Evolutionary conservation across 2,888 invertebrate species (phyloP), one percentile per base, ranked within the genome.

Genomic region (Thecocarcelia acutangulata): DNA sequence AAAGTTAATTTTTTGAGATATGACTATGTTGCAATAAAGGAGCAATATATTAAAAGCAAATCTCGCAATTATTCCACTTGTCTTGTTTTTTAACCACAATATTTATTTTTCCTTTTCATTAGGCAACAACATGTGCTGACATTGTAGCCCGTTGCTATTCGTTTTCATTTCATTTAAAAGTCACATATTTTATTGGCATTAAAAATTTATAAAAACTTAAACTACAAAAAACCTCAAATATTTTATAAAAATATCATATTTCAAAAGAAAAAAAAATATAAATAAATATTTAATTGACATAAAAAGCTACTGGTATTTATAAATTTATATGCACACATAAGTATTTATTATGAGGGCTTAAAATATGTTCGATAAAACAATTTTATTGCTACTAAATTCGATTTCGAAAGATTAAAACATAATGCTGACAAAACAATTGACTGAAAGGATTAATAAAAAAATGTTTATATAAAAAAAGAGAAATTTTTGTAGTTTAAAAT

Each of bases 371-470:
- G 9, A 28, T 56, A 28, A 42, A 52, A 15, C 42, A 52, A 17
- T 66, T 24, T 40, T 40, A 66, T 24, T 52, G 40, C 52, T 54
- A 40, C 24, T 28, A 42, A 46, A 17, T n/a, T 33, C 19, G 12
- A n/a, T 56, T n/a, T 54, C 28, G 42, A 68, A 44, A 44, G 24
- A 69, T 56, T 68, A 68, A 56, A 42, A n/a, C 24, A 44, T 46
- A 15, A 66, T 40, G 2, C 9, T 37, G 37, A 1, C n/a, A 48
- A 19, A 48, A 24, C 1, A 17, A 19, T 37, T 19, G 61, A 50
- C 17, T 37, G n/a, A 24, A 66, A 13, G 37, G 9, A 24, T 44
- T 44, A 21, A 1, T 1, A 42, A 21, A 37, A 13, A 8, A 48
- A 48, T 11, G 50, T n/a, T n/a, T n/a, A 33, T 8, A 9, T 1